phyloP scores from a whole-genome alignment of 2,113 vertebrate species.

The Sorex fumeus region DNA sequence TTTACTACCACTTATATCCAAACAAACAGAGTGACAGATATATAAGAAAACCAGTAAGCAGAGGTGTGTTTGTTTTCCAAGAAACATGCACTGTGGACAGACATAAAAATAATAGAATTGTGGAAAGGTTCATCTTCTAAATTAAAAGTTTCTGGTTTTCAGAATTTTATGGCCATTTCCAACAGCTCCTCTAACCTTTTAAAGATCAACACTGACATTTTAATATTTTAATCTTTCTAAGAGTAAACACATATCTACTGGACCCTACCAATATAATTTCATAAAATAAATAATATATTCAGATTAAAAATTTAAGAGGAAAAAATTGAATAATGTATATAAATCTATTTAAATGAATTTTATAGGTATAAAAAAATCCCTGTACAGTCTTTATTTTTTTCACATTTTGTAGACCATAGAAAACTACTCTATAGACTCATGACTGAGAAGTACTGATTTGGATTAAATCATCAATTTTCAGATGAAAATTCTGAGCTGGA shows the following conservation, averaged over 20 bases:
- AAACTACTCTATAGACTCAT: not conserved
- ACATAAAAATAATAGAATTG: conserved; percentile 19
- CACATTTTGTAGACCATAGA: not conserved
- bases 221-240: conserved; percentile 36
- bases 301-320: not conserved
- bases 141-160: conserved; percentile 20
- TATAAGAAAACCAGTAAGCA: not conserved
- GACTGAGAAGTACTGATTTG: not conserved
- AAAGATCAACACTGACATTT: not conserved
- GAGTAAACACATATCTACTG: not conserved
- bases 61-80: not conserved
- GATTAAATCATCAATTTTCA: not conserved
- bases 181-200: not conserved
- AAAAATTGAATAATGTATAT: conserved; percentile 2
- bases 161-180: not conserved
- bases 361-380: not conserved
- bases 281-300: conserved; percentile 61
- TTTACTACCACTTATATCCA: conserved; percentile 30
- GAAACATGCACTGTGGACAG: not conserved
- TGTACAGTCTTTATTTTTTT: not conserved
- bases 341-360: not conserved
- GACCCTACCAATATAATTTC: not conserved
- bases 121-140: not conserved
- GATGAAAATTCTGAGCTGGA: not conserved
- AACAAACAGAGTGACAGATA: conserved; percentile 23